phyloP scores from a whole-genome alignment of 2,113 vertebrate genomes.

The Gadus macrocephalus region DNA sequence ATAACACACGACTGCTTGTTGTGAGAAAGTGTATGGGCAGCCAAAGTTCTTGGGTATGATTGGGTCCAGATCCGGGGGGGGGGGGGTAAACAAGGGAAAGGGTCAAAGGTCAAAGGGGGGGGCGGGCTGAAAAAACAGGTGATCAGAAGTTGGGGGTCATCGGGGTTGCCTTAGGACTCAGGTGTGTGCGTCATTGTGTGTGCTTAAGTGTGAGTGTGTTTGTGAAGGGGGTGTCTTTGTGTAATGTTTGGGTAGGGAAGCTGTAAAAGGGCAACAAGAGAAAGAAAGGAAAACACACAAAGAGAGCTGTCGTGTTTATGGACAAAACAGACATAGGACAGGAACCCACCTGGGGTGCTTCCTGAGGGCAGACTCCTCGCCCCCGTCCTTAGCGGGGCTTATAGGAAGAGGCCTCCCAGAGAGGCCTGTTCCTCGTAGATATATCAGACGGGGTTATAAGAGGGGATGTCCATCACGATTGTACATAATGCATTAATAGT shows the following conservation, averaged over 20 bases:
- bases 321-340: not conserved
- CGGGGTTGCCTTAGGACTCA: too few relatives aligned
- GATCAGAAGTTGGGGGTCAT: too few relatives aligned
- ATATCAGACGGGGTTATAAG: conserved; percentile 7
- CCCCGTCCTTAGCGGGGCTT: too few relatives aligned
- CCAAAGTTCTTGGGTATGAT: too few relatives aligned
- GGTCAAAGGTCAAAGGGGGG: too few relatives aligned
- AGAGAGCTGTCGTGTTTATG: not conserved
- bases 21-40: too few relatives aligned
- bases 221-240: not conserved
- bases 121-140: too few relatives aligned
- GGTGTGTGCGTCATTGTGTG: not conserved
- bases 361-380: too few relatives aligned
- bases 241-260: conserved; percentile 47
- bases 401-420: conserved; percentile 4
- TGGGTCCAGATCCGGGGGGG: too few relatives aligned
- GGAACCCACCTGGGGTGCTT: too few relatives aligned
- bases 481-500: conserved; percentile 42
- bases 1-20: too few relatives aligned
- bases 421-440: conserved; percentile 18
- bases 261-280: not conserved
- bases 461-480: conserved; percentile 18
- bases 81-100: too few relatives aligned
- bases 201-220: conserved; percentile 6
- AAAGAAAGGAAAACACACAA: not conserved